Base-by-base conservation (phyloP, 2,113 vertebrate genomes). In the Pavo muticus region DNA sequence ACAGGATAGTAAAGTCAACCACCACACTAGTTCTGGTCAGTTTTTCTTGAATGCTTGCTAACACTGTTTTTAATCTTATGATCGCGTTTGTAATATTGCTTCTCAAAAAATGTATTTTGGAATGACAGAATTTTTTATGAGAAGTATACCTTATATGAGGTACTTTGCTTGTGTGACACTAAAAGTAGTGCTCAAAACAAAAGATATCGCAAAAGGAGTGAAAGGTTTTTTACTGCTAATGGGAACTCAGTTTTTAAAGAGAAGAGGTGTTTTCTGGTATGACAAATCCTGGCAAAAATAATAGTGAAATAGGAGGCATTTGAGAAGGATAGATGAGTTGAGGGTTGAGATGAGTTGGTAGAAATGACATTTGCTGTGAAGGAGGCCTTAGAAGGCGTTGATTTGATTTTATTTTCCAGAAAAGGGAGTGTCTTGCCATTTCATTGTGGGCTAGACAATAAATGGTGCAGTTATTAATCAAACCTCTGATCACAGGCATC, bases 401-500 rank as follows among this genome's bases (percentile, higher is more conserved):
- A 15, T 40, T 73, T 87, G 44, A 42, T 78, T 93, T 79, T 4
- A 1, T 87, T 92, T 93, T 87, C 84, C 1, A 5, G 89, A 90
- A 93, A 95, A 90, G 37, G 44, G 54, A 74, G 60, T 72, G 19
- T 2, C 1, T 88, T 91, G 50, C 72, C 42, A 57, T 93, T 91
- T 94, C 14, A 1, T 72, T 64, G 24, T 60, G 42, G 37, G 42
- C 69, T 84, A 93, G 72, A 30, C 82, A 90, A 16, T 80, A 70
- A 64, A 70, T 83, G 35, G 18, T 77, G 27, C 47, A 50, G 61
- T 84, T 91, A 86, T 84, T 91, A 80, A 88, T 91, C 63, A 95
- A 65, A 42, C 50, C 35, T 35, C 20, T 2, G 1, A n/a, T 19
- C 90, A 72, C 32, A 72, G 27, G 11, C 90, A 56, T 90, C 7